Evolutionary conservation across 2,888 invertebrate genomes (phyloP).

Genomic region (Entomobrya multifasciata): DNA sequence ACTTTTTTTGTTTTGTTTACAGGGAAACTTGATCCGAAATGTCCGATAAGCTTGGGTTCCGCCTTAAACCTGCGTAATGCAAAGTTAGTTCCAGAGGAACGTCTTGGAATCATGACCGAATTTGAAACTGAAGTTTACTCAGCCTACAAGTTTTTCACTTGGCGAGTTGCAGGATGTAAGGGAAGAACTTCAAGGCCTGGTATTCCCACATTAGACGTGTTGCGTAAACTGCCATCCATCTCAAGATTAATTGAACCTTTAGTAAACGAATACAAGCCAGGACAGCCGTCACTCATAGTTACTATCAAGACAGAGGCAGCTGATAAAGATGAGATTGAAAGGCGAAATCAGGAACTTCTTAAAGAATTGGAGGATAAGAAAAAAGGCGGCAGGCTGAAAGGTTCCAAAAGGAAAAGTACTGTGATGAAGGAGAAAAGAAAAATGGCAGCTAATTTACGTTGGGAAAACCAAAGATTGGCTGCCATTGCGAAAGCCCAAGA

Average conservation of each 20-base stretch:
- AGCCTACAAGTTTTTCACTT: conserved; percentile 17
- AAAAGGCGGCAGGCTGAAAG: neutral
- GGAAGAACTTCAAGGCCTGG: neutral
- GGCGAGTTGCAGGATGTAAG: too few species aligned
- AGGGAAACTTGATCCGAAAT: conserved; percentile 2
- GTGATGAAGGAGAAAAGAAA: neutral
- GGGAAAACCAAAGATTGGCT: neutral
- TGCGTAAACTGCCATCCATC: conserved; percentile 23
- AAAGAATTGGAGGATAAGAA: neutral
- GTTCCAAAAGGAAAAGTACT: neutral
- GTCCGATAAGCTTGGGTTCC: conserved; percentile 35
- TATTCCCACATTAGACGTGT: neutral
- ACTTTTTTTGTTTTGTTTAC: neutral
- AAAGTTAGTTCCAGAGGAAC: conserved; percentile 3
- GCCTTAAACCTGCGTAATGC: conserved; percentile 14
- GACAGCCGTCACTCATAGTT: conserved; percentile 12
- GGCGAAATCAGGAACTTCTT: neutral
- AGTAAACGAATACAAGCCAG: neutral
- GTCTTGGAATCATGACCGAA: neutral
- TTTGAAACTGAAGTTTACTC: conserved; percentile 31
- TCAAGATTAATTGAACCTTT: conserved; percentile 9
- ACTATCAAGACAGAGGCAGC: neutral
- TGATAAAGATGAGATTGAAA: conserved; percentile 7
- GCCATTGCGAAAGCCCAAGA: neutral
- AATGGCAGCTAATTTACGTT: neutral